These are phyloP conservation scores for Neoscelio sp. DNA, from an alignment of 2,888 invertebrate genomes.

Conservation along the genomic window DNA sequence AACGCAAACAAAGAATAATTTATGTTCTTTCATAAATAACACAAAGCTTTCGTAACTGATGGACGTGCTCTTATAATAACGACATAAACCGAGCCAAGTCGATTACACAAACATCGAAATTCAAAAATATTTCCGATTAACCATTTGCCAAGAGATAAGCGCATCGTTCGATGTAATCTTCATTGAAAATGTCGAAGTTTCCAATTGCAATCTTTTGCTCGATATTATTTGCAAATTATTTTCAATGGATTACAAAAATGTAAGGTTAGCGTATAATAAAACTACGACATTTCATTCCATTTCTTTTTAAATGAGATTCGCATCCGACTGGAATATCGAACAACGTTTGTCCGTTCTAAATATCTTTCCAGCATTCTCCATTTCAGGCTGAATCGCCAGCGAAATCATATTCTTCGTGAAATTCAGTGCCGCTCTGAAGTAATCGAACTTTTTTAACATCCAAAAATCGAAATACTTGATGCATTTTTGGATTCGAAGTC, in stretches of 20 bases:
- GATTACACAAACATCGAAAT: conserved; percentile 20
- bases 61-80: conserved; percentile 31
- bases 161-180: too few species aligned
- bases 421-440: conserved; percentile 1
- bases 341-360: conserved; percentile 55
- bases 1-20: conserved; percentile 11
- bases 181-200: too few species aligned
- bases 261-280: conserved; percentile 33
- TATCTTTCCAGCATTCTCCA: conserved; percentile 55
- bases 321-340: conserved; percentile 50
- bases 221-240: conserved; percentile 39
- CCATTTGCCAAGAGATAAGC: conserved; percentile 20
- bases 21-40: conserved; percentile 35
- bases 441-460: conserved; percentile 36
- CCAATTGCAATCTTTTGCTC: too few species aligned
- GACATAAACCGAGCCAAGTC: conserved; percentile 9
- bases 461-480: conserved; percentile 30
- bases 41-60: conserved; percentile 31
- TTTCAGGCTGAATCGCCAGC: conserved; percentile 34
- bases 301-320: conserved; percentile 54
- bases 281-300: conserved; percentile 43
- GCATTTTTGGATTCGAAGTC: conserved; percentile 5
- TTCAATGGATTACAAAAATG: conserved; percentile 32
- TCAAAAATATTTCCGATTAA: conserved; percentile 25
- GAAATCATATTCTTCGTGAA: conserved; percentile 48